Evolutionary conservation across 2,113 vertebrate species (phyloP).

Genomic region (Hiodon tergisus): DNA sequence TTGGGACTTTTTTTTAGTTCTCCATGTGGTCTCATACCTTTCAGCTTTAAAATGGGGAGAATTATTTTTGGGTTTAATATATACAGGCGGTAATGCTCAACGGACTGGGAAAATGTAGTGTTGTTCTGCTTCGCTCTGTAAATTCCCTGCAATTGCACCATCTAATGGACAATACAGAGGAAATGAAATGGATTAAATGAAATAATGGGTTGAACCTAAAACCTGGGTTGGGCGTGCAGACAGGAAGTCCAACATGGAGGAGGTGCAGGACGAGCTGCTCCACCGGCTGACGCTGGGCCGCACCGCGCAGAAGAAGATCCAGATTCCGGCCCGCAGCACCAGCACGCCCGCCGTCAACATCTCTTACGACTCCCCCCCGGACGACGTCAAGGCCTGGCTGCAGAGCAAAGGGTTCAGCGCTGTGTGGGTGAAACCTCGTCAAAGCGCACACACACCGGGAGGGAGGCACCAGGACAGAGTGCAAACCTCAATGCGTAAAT

Average conservation of each 20-base stretch:
- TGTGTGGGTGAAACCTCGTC: slow-evolving; percentile 69
- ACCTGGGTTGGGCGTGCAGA: slow-evolving; percentile 49
- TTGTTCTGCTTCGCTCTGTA: too few species aligned
- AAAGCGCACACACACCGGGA: background rate
- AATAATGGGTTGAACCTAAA: too few species aligned
- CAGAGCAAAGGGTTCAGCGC: slow-evolving; percentile 87
- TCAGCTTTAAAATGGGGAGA: background rate
- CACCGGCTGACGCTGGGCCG: slow-evolving; percentile 87
- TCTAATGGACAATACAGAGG: too few species aligned
- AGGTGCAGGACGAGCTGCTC: slow-evolving; percentile 90
- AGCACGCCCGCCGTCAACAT: slow-evolving; percentile 59
- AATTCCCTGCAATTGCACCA: too few species aligned
- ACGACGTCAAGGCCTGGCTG: slow-evolving; percentile 80
- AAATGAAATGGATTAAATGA: too few species aligned
- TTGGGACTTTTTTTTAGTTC: too few species aligned
- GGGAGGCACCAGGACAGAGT: too few species aligned
- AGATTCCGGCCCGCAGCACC: slow-evolving; percentile 59
- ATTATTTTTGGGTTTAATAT: background rate
- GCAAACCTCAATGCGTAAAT: too few species aligned
- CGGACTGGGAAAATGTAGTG: too few species aligned
- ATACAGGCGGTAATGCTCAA: too few species aligned
- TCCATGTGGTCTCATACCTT: too few species aligned
- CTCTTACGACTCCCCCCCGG: slow-evolving; percentile 75
- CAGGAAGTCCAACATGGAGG: slow-evolving; percentile 95
- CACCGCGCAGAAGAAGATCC: slow-evolving; percentile 80